Evolutionary conservation across 2,888 invertebrate genomes (phyloP), one percentile per base, ranked within the genome.

Genomic region (Acronicta alni): DNA sequence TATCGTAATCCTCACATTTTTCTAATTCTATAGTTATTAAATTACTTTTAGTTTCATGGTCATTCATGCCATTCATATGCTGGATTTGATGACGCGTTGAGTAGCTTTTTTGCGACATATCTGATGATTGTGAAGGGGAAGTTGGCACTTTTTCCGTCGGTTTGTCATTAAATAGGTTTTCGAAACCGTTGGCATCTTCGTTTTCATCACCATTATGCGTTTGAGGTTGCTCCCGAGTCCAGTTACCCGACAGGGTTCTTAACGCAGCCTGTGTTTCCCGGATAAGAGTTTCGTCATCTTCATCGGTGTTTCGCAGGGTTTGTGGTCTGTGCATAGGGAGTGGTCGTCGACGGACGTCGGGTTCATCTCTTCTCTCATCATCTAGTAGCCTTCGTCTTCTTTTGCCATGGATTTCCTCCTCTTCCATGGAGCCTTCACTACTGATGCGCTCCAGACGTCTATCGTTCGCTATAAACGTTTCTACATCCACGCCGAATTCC

Each of bases 231-330:
- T 97, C 97, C n/a, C 89, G 87, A 7, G 96, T 96, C 97, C 98
- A 98, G 85, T 97, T 97, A 15, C 97, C 97, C 0, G 98, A 97
- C n/a, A 98, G 91, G 75, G 97, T 97, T 86, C 97, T 97, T 30
- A 98, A 89, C 0, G 98, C 98, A 1, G 97, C 97, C 86, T 98
- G 98, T 3, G 98, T 98, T 88, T 98, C 98, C 49, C 97, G 95
- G 67, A 98, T 97, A 54, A 98, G 95, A 0, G 96, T 97, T 86
- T 98, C 98, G 82, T 98, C 97, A 77, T 97, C 97, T 77, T 96
- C 96, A 41, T 88, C 86, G 39, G 89, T 61, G 58, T 80, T 89
- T 64, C 89, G 87, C 45, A 81, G 57, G 74, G 93, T 78, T 45
- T 92, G 93, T 2, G 93, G 91, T 57, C 93, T 89, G 68, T 88